Evolutionary conservation across 2,797 vertebrate genomes (phyloP).

Genomic region (Eleutherodactylus coqui): DNA sequence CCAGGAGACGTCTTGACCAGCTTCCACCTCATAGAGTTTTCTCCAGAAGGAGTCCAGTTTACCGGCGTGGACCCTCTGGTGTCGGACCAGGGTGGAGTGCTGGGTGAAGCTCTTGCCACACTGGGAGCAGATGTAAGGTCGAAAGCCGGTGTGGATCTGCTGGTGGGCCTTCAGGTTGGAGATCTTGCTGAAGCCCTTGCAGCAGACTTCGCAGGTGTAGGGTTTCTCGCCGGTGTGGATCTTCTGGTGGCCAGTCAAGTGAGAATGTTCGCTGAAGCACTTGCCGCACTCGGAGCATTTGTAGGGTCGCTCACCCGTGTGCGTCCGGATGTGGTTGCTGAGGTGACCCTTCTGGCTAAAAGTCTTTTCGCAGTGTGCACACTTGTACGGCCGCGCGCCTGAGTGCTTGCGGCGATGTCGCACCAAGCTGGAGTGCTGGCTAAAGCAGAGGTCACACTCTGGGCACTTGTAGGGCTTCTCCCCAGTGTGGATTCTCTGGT

Average conservation of each 20-base stretch:
- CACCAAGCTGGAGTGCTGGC: conserved; percentile 82
- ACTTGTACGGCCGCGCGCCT: conserved; percentile 88
- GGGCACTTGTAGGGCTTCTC: conserved; percentile 69
- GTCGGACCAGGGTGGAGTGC: conserved; percentile 76
- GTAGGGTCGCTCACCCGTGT: conserved; percentile 87
- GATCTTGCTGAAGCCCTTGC: conserved; percentile 76
- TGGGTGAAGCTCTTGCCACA: conserved; percentile 77
- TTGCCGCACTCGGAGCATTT: conserved; percentile 83
- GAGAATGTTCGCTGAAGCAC: conserved; percentile 76
- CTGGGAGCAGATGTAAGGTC: conserved; percentile 72
- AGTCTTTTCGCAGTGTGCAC: conserved; percentile 87
- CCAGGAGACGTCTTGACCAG: conserved; percentile 14
- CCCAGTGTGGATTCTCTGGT: conserved; percentile 54
- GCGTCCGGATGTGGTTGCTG: conserved; percentile 85
- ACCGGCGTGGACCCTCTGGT: conserved; percentile 72
- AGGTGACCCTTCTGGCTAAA: conserved; percentile 90
- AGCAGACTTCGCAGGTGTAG: conserved; percentile 72
- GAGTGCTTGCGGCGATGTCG: conserved; percentile 88
- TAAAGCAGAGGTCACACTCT: conserved; percentile 70
- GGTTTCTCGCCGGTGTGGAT: conserved; percentile 78
- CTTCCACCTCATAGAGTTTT: conserved; percentile 25
- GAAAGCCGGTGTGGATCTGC: conserved; percentile 76
- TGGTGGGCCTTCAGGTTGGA: conserved; percentile 78
- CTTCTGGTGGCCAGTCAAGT: conserved; percentile 75
- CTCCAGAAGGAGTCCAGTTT: conserved; percentile 52